Percentiles rank a stretch among this genome's conserved stretches.
phyloP scores from a whole-genome alignment of 2,888 invertebrate species.

The Cheilosia pagana region DNA sequence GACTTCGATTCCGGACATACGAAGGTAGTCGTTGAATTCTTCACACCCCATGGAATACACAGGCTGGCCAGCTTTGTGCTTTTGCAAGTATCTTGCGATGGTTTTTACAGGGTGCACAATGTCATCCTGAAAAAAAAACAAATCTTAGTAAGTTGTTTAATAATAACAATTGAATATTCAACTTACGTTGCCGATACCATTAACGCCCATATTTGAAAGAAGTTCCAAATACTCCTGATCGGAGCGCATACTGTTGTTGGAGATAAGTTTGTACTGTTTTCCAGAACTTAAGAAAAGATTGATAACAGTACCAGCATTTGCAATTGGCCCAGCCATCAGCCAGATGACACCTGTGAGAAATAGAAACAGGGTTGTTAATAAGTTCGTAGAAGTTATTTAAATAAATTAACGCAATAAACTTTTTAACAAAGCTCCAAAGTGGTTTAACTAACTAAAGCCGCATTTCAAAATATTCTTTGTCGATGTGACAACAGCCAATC shows the following conservation, averaged over 20 bases:
- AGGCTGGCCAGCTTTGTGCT: slow-evolving; percentile 82
- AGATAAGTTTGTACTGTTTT: slow-evolving; percentile 82
- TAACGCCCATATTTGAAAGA: slow-evolving; percentile 78
- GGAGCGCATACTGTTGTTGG: slow-evolving; percentile 82
- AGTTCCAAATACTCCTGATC: slow-evolving; percentile 80
- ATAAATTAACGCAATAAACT: no score
- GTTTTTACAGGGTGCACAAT: slow-evolving; percentile 83
- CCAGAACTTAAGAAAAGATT: slow-evolving; percentile 81
- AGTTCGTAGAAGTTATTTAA: background rate
- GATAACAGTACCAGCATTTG: slow-evolving; percentile 81
- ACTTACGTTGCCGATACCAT: slow-evolving; percentile 66
- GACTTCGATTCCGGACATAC: slow-evolving; percentile 82
- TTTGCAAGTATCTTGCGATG: slow-evolving; percentile 83
- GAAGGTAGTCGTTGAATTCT: slow-evolving; percentile 80
- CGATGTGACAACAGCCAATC: no score
- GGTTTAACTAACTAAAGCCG: no score
- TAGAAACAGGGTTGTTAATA: background rate
- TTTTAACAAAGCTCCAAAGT: no score
- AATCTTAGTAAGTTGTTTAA: background rate
- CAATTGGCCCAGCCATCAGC: slow-evolving; percentile 80
- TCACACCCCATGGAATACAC: slow-evolving; percentile 82
- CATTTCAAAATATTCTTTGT: no score
- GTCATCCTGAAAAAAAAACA: slow-evolving; percentile 79
- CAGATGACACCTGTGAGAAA: slow-evolving; percentile 83
- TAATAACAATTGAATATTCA: background rate